Evolutionary conservation across 2,888 invertebrate genomes (phyloP).

Genomic region (Agonum fuliginosum): DNA sequence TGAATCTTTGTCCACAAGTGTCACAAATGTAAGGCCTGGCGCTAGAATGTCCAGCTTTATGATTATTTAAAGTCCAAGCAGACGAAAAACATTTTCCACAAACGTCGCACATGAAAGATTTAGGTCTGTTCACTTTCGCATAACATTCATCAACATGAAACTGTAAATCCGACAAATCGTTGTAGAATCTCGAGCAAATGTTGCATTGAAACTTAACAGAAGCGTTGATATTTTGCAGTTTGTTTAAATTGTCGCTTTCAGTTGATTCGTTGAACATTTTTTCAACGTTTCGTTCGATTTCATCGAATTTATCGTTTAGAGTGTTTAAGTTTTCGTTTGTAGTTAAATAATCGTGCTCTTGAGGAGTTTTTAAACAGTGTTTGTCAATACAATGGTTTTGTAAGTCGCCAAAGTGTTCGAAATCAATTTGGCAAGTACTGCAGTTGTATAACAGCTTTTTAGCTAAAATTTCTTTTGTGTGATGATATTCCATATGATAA

Average conservation of each 20-base stretch:
- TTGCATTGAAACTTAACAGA: constrained; percentile 40
- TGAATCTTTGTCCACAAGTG: no score
- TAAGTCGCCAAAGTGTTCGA: constrained; percentile 19
- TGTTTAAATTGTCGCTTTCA: background rate
- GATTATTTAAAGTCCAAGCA: no score
- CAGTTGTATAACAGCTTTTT: constrained; percentile 37
- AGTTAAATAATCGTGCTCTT: constrained; percentile 33
- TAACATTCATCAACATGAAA: constrained; percentile 40
- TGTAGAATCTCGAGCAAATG: constrained; percentile 39
- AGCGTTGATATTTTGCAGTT: constrained; percentile 24
- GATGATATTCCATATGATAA: constrained; percentile 40
- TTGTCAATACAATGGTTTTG: constrained; percentile 15
- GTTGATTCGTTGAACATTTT: background rate
- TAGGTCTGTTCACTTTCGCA: constrained; percentile 19
- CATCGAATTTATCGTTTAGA: background rate
- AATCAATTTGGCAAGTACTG: constrained; percentile 24
- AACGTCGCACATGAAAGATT: no score
- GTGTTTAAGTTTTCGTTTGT: background rate
- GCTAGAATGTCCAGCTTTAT: no score
- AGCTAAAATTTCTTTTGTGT: constrained; percentile 21
- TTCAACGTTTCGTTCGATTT: constrained; percentile 8
- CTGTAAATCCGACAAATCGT: constrained; percentile 27
- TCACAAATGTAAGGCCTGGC: no score
- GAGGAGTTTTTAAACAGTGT: constrained; percentile 7
- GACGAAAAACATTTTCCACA: no score